These are phyloP conservation scores for Crocallis elinguaria DNA, from an alignment of 2,888 invertebrate species.

Conservation along the genomic window DNA sequence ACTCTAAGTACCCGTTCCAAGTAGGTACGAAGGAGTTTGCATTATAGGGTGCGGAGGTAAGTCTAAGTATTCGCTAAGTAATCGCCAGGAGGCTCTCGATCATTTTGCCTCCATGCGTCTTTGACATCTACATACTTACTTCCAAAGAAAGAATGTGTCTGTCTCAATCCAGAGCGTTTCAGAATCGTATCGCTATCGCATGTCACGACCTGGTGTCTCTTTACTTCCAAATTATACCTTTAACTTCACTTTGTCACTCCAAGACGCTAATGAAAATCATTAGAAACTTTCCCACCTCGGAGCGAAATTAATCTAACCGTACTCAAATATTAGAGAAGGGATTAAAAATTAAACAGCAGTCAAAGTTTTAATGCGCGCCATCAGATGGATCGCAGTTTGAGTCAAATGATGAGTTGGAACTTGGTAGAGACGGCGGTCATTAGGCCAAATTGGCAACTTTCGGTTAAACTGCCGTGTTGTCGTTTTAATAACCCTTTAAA, in stretches of 20 bases:
- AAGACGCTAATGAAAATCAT: constrained; percentile 19
- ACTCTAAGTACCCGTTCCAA: no score
- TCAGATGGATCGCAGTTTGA: constrained; percentile 47
- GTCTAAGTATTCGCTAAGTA: no score
- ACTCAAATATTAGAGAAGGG: constrained; percentile 35
- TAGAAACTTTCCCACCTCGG: constrained; percentile 21
- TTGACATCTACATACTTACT: no score
- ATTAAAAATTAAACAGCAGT: constrained; percentile 54
- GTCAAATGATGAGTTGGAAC: constrained; percentile 22
- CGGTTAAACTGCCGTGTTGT: constrained; percentile 1
- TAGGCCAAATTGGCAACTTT: constrained; percentile 26
- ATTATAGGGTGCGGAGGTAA: no score
- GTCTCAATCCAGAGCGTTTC: no score
- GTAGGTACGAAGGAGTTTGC: no score
- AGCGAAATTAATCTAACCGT: constrained; percentile 28
- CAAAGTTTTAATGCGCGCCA: constrained; percentile 54
- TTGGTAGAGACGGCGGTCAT: constrained; percentile 20
- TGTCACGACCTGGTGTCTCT: not conserved
- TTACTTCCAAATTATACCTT: not conserved
- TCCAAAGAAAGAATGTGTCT: no score
- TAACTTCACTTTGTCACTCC: constrained; percentile 10
- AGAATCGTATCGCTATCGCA: no score
- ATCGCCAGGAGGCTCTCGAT: no score
- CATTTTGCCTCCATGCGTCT: no score
- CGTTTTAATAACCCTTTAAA: constrained; percentile 1